Evolutionary conservation across 2,797 vertebrate species (phyloP).

Genomic region (Oreochromis mossambicus): DNA sequence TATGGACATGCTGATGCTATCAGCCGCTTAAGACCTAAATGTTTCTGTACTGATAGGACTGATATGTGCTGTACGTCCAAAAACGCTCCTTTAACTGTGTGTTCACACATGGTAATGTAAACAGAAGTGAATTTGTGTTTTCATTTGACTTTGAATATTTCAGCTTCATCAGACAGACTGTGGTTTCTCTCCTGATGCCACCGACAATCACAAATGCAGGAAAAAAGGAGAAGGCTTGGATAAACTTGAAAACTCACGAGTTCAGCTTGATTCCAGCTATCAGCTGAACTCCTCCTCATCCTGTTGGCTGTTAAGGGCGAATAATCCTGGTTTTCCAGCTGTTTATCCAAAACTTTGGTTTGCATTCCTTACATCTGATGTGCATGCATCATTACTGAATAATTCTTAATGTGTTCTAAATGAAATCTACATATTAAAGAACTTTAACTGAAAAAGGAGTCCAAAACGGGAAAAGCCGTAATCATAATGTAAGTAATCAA

Average conservation of each 20-base stretch:
- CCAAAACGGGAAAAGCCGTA: neutral
- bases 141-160: neutral
- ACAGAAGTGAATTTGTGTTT: neutral
- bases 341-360: neutral
- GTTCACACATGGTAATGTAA: neutral
- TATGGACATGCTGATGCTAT: rapidly evolving
- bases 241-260: neutral
- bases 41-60: neutral
- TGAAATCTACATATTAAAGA: neutral
- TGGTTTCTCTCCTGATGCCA: neutral
- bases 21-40: rapidly evolving
- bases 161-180: neutral
- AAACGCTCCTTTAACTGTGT: rapidly evolving
- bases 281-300: neutral
- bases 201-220: neutral
- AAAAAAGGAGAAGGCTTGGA: neutral
- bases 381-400: neutral
- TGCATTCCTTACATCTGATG: neutral
- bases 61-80: rapidly evolving
- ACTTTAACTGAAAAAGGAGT: neutral
- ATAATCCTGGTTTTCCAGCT: neutral
- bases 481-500: neutral
- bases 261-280: neutral
- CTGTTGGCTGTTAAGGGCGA: neutral
- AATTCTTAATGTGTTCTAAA: neutral